Evolutionary conservation across 2,113 vertebrate genomes (phyloP).

Genomic region (Clupea harengus): DNA sequence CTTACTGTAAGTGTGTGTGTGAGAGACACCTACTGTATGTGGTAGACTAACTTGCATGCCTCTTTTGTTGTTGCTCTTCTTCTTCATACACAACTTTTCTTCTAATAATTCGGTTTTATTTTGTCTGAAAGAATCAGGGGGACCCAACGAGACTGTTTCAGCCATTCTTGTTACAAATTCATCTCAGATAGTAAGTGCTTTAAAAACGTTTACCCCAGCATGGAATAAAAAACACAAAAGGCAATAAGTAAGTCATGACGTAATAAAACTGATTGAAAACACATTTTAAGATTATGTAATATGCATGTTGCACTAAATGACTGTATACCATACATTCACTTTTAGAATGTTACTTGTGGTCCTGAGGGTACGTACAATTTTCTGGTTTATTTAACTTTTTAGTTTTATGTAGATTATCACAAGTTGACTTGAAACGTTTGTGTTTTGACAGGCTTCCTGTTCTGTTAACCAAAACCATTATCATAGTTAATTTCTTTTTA

Average conservation of each 20-base stretch:
- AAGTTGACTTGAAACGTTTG: no score
- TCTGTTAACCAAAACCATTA: no score
- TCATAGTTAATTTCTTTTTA: background rate
- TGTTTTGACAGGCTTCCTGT: no score
- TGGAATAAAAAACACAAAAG: background rate
- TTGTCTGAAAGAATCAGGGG: background rate
- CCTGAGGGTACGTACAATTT: background rate
- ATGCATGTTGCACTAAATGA: background rate
- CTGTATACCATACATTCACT: background rate
- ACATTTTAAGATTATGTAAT: background rate
- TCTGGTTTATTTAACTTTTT: background rate
- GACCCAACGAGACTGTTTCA: background rate
- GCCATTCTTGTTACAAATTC: background rate
- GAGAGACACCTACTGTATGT: no score
- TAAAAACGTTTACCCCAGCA: background rate
- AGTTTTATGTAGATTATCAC: background rate
- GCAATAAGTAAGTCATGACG: background rate
- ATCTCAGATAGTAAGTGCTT: slow-evolving; percentile 2
- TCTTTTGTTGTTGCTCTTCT: no score
- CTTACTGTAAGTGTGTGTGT: no score
- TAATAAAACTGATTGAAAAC: background rate
- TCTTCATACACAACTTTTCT: background rate
- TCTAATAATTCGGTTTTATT: background rate
- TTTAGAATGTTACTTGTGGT: background rate
- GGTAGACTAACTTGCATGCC: no score